Conservation (phyloP, 2,888 invertebrate genomes). For the Lacanobia wlatinum region DNA sequence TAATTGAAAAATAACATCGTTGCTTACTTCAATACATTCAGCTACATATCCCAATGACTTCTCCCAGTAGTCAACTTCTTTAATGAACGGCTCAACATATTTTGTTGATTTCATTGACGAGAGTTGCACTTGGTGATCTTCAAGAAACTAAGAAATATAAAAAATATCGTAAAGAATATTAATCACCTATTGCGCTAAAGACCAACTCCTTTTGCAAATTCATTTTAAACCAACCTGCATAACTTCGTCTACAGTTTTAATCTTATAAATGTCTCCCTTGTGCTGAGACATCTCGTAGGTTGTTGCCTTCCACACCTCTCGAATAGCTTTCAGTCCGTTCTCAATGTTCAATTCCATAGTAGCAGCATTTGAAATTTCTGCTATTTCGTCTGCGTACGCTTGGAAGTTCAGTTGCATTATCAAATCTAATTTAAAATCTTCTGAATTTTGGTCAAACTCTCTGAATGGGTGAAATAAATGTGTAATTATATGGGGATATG, state of each 20-base stretch:
- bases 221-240: conserved; percentile 87
- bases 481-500: not conserved
- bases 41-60: conserved; percentile 95
- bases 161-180: not conserved
- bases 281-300: conserved; percentile 94
- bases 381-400: conserved; percentile 95
- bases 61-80: conserved; percentile 97
- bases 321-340: conserved; percentile 93
- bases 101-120: conserved; percentile 97
- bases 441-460: conserved; percentile 95
- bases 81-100: conserved; percentile 96
- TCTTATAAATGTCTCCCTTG: conserved; percentile 92
- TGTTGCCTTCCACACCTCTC: conserved; percentile 93
- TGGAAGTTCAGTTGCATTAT: conserved; percentile 96
- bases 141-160: conserved; percentile 88
- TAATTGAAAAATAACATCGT: not conserved
- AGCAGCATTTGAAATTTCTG: conserved; percentile 96
- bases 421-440: conserved; percentile 95
- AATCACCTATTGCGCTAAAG: not conserved
- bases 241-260: conserved; percentile 95
- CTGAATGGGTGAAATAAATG: conserved; percentile 73
- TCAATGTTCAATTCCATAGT: conserved; percentile 97
- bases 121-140: conserved; percentile 96
- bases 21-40: conserved; percentile 94
- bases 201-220: not conserved